A percentile compares a stretch with the other conserved stretches of the same genome.
Conservation (phyloP, 2,113 vertebrate species). For the Myrmecophaga tridactyla region DNA sequence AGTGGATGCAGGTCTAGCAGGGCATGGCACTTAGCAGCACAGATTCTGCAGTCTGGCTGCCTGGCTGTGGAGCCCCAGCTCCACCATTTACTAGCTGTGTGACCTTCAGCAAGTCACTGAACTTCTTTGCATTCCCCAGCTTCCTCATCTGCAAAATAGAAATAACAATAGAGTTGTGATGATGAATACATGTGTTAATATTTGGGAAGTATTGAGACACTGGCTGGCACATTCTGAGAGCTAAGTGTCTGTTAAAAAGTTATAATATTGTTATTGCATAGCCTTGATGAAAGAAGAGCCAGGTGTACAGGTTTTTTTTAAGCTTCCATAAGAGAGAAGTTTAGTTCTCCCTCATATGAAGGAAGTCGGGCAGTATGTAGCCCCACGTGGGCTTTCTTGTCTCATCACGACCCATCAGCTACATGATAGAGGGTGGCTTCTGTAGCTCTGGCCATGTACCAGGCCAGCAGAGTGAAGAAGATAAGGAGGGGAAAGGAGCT, state of each 20-base stretch:
- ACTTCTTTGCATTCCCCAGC: background rate
- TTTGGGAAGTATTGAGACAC: conserved; percentile 5
- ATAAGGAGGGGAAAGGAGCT: background rate
- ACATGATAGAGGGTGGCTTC: background rate
- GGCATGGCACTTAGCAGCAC: conserved; percentile 34
- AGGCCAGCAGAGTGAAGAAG: background rate
- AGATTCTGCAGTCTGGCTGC: background rate
- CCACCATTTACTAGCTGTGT: background rate
- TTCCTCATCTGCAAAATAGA: background rate
- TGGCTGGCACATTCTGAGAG: background rate
- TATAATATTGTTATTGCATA: conserved; percentile 34
- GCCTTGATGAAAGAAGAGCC: conserved; percentile 31
- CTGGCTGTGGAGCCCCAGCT: background rate
- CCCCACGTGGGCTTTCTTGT: background rate
- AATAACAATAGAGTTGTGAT: background rate
- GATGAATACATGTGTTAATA: background rate
- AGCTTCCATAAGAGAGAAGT: background rate
- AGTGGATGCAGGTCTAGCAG: conserved; percentile 26
- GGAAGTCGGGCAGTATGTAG: background rate
- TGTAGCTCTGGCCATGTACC: background rate
- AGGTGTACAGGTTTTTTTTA: background rate
- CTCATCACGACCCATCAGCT: background rate
- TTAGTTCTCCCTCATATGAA: background rate
- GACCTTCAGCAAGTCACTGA: conserved; percentile 12
- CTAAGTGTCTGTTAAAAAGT: conserved; percentile 14